A percentile compares a stretch with the other conserved stretches of the same genome.
phyloP scores from a whole-genome alignment of 2,888 invertebrate species.

The Plutella xylostella region DNA sequence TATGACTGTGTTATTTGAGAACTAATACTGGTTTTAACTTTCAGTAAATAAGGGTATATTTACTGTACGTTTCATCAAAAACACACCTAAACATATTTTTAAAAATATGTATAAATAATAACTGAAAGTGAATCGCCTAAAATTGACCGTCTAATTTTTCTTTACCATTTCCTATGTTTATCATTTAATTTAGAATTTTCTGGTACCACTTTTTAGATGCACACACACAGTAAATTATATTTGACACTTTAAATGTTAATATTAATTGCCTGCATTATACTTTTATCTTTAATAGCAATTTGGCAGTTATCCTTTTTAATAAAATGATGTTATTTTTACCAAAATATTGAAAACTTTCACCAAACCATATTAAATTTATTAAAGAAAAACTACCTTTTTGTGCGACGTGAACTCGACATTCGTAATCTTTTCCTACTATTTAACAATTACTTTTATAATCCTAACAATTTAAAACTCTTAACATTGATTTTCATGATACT shows the following conservation, averaged over 20 bases:
- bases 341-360: neutral
- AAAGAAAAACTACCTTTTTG: slow-evolving; percentile 45
- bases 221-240: slow-evolving; percentile 22
- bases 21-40: no score
- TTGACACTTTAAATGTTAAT: slow-evolving; percentile 30
- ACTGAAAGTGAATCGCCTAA: no score
- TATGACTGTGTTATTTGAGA: no score
- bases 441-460: slow-evolving; percentile 40
- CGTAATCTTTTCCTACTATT: slow-evolving; percentile 37
- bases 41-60: no score
- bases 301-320: slow-evolving; percentile 31
- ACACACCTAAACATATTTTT: neutral
- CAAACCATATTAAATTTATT: slow-evolving; percentile 6
- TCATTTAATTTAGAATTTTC: slow-evolving; percentile 48
- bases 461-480: slow-evolving; percentile 46
- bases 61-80: neutral
- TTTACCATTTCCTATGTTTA: slow-evolving; percentile 19
- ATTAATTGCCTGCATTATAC: slow-evolving; percentile 18
- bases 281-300: slow-evolving; percentile 22
- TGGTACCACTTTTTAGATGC: slow-evolving; percentile 18
- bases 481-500: slow-evolving; percentile 36
- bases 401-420: slow-evolving; percentile 58
- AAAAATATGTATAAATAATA: no score
- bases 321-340: neutral
- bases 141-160: slow-evolving; percentile 36